Percentiles rank a stretch among this genome's conserved stretches.
Conservation (phyloP, 1,140 invertebrate genomes). For the Nasonia longicornis region DNA sequence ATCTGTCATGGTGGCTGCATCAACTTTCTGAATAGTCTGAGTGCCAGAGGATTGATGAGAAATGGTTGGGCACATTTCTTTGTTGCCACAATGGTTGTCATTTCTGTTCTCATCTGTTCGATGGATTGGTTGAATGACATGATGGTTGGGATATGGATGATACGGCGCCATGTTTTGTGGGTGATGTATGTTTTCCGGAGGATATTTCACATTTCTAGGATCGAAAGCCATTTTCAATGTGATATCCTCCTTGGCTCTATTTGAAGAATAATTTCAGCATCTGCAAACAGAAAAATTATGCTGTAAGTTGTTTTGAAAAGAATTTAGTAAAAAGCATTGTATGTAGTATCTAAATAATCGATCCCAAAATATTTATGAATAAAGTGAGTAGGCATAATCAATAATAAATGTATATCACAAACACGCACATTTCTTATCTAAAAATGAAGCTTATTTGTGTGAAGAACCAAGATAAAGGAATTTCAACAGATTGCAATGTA, state of each 20-base stretch:
- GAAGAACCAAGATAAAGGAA: too few species aligned
- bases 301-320: not conserved
- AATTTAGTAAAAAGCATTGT: not conserved
- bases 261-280: slow-evolving; percentile 45
- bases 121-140: slow-evolving; percentile 49
- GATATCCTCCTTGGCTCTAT: slow-evolving; percentile 33
- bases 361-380: too few species aligned
- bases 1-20: slow-evolving; percentile 71
- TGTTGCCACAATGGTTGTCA: slow-evolving; percentile 62
- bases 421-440: too few species aligned
- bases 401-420: too few species aligned
- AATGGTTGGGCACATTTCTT: slow-evolving; percentile 57
- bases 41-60: slow-evolving; percentile 61
- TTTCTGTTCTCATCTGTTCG: slow-evolving; percentile 66
- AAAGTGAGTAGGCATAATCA: too few species aligned
- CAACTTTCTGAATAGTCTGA: slow-evolving; percentile 67
- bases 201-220: slow-evolving; percentile 59
- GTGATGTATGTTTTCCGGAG: slow-evolving; percentile 53
- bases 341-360: too few species aligned
- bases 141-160: slow-evolving; percentile 50
- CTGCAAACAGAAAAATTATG: slow-evolving; percentile 44
- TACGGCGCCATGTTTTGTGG: slow-evolving; percentile 55
- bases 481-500: too few species aligned
- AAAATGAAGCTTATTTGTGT: too few species aligned
- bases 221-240: slow-evolving; percentile 62